These are phyloP conservation scores for Luidia sarsii DNA, from an alignment of 53 echinoderm and acorn worm species.

Conservation along the genomic window DNA sequence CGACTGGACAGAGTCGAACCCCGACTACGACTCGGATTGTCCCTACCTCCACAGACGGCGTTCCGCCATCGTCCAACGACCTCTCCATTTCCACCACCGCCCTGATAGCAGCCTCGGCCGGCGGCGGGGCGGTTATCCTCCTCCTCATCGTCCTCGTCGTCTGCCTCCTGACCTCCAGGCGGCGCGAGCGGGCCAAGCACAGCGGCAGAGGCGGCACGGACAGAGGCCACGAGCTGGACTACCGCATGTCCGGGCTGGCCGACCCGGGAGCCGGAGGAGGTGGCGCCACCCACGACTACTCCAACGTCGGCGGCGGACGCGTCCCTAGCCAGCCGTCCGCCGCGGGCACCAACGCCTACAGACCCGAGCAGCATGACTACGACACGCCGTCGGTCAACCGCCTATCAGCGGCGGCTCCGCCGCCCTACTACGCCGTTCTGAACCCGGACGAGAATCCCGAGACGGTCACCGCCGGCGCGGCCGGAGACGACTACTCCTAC, in stretches of 20 bases:
- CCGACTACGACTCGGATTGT: background rate
- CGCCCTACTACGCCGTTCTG: conserved; percentile 5
- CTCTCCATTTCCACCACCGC: background rate
- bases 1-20: background rate
- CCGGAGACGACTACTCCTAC: background rate
- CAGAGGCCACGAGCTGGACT: too few species aligned
- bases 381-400: background rate
- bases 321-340: too few species aligned
- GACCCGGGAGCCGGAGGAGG: too few species aligned
- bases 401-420: background rate
- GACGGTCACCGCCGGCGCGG: background rate
- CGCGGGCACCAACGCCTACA: background rate
- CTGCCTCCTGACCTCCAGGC: conserved; percentile 5
- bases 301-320: background rate
- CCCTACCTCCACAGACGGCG: background rate
- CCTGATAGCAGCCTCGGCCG: background rate
- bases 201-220: background rate
- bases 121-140: background rate
- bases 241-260: too few species aligned
- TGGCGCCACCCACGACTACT: background rate
- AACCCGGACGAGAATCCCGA: conserved; percentile 1
- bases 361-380: too few species aligned
- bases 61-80: background rate
- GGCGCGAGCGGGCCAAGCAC: background rate
- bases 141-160: conserved; percentile 4